Base-by-base conservation (phyloP, 2,797 vertebrate genomes). In the Antennarius maculatus region DNA sequence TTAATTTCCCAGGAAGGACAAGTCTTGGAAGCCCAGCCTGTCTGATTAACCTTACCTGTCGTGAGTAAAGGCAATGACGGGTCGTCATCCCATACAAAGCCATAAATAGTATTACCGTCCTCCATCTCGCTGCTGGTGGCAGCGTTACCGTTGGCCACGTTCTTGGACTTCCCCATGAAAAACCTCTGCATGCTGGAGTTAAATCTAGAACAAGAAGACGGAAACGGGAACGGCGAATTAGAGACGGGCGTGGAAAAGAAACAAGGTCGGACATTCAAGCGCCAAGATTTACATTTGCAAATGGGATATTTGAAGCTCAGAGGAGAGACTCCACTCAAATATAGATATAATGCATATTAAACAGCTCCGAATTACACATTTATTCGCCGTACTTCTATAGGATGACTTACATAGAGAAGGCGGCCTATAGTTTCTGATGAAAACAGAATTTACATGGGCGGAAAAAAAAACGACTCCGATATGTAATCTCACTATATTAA, bases 31-130 rank as follows among this genome's bases (percentile, higher is more conserved):
- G 12, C 51, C 39, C 76, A 48, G 81, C 95, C 96, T 96, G 97
- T 97, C 96, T 97, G 96, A 94, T 97, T 96, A 98, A 93, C 95
- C 95, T 98, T 95, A 98, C 97, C 97, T 98, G 88, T 60, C 71
- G 89, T 66, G 60, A 97, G 88, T 62, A 97, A 93, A 76, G 96
- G 95, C 81, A 93, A 80, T 71, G 95, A 94, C 61, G 95, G 94
- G 84, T 98, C 87, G 81, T 98, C 92, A 87, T 95, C 95, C 92
- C 87, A 94, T 92, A 91, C 89, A 95, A 83, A 82, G 78, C 90
- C 91, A 94, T 92, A 94, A 94, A 56, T 92, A 91, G 91, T 89
- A 96, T 98, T 98, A 99, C 97, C 97, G 48, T 97, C 96, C 91
- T 98, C 96, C 91, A 98, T 92, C 86, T 99, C 97, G 37, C 92